phyloP scores from a whole-genome alignment of 2,113 vertebrate species.

The Chascanopsetta lugubris region DNA sequence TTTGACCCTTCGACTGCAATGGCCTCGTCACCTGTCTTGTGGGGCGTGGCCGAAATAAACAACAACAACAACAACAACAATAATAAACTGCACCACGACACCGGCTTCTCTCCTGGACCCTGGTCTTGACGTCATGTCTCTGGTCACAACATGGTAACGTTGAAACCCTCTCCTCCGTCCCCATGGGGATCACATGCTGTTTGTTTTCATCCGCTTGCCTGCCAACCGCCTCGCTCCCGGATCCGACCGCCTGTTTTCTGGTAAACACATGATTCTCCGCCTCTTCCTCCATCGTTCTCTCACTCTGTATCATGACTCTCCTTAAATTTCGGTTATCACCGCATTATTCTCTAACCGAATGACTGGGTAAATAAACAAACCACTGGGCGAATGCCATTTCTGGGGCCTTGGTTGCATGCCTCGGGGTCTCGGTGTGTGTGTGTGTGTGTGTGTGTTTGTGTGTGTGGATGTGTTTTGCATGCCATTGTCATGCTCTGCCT shows the following conservation, averaged over 20 bases:
- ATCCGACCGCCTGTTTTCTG: conserved; percentile 20
- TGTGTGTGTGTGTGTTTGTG: conserved; percentile 18
- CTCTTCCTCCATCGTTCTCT: neutral
- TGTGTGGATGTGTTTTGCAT: conserved; percentile 49
- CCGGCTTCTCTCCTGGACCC: conserved; percentile 74
- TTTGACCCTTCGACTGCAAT: conserved; percentile 78
- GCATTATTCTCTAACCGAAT: conserved; percentile 12
- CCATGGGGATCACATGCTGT: conserved; percentile 20
- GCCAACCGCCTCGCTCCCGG: conserved; percentile 3
- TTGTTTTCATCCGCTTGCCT: conserved; percentile 23
- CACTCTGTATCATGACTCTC: neutral
- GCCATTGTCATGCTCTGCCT: conserved; percentile 78
- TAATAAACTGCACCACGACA: conserved; percentile 39
- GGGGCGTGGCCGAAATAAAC: conserved; percentile 58
- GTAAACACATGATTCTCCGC: conserved; percentile 29
- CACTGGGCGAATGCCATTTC: neutral
- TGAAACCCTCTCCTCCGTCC: conserved; percentile 28
- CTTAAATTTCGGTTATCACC: conserved; percentile 5
- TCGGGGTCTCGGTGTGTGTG: neutral
- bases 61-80: neutral
- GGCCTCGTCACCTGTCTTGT: conserved; percentile 85
- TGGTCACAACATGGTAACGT: conserved; percentile 73
- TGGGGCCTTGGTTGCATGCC: conserved; percentile 13
- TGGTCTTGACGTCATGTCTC: conserved; percentile 70
- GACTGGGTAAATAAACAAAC: conserved; percentile 5